phyloP scores from a whole-genome alignment of 1,140 invertebrate genomes.

The Drosophila ohnishii region DNA sequence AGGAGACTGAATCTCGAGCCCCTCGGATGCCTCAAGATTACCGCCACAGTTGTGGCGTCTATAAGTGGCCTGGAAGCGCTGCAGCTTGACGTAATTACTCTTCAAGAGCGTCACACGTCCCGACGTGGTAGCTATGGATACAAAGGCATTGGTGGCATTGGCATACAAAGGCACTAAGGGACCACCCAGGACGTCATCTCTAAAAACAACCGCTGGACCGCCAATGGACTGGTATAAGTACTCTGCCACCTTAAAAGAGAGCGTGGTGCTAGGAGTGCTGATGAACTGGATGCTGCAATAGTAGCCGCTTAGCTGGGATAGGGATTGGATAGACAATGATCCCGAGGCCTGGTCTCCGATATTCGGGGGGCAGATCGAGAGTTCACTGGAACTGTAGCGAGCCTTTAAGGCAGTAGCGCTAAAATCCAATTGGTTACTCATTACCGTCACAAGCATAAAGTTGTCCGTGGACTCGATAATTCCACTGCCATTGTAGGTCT shows the following conservation, averaged over 20 bases:
- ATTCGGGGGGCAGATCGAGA: conserved; percentile 57
- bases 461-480: conserved; percentile 68
- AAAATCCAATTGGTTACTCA: conserved; percentile 10
- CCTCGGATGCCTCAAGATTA: conserved; percentile 21
- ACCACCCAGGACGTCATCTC: conserved; percentile 9
- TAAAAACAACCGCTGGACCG: conserved; percentile 21
- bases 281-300: conserved; percentile 52
- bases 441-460: conserved; percentile 48
- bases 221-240: conserved; percentile 12
- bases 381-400: conserved; percentile 45
- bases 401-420: conserved; percentile 18
- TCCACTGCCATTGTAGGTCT: conserved; percentile 32
- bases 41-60: conserved; percentile 59
- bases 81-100: not conserved
- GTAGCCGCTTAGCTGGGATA: conserved; percentile 28
- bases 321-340: conserved; percentile 26
- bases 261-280: conserved; percentile 27
- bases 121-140: conserved; percentile 27
- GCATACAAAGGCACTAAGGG: not conserved
- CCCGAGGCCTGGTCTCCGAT: conserved; percentile 51
- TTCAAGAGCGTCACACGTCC: conserved; percentile 41
- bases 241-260: conserved; percentile 54
- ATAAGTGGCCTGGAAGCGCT: conserved; percentile 47
- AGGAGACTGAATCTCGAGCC: conserved; percentile 27
- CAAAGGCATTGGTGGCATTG: conserved; percentile 33